These are phyloP conservation scores for Apaloderma vittatum DNA, from an alignment of 2,113 vertebrate species.

Conservation along the genomic window DNA sequence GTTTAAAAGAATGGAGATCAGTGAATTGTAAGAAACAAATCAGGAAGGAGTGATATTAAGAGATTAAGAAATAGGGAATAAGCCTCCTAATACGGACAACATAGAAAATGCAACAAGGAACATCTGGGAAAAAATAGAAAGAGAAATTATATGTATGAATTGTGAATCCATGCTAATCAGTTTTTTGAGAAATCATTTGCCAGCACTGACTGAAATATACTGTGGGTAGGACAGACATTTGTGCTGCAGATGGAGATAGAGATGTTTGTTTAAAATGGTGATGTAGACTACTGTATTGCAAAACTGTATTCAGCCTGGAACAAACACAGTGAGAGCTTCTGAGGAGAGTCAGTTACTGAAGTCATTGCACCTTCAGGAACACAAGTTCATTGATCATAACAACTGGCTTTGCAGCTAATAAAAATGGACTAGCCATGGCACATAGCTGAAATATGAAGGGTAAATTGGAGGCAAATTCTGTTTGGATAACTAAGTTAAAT, in stretches of 20 bases:
- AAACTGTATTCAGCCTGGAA: background rate
- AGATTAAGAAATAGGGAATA: background rate
- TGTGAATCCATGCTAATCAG: background rate
- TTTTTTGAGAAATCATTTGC: background rate
- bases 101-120: background rate
- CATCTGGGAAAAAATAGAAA: background rate
- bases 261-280: background rate
- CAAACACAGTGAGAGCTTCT: background rate
- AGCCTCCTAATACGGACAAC: background rate
- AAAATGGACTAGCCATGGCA: background rate
- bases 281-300: background rate
- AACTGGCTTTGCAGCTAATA: conserved; percentile 17
- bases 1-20: background rate
- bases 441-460: conserved; percentile 33
- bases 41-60: background rate
- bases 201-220: background rate
- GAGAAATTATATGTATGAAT: background rate
- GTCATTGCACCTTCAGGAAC: background rate
- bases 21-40: background rate
- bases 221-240: background rate
- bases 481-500: conserved; percentile 34
- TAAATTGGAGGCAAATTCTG: background rate
- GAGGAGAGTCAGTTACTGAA: background rate
- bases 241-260: background rate
- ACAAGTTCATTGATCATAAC: background rate